phyloP scores from a whole-genome alignment of 2,113 vertebrate species.

The Ceyx cyanopectus region DNA sequence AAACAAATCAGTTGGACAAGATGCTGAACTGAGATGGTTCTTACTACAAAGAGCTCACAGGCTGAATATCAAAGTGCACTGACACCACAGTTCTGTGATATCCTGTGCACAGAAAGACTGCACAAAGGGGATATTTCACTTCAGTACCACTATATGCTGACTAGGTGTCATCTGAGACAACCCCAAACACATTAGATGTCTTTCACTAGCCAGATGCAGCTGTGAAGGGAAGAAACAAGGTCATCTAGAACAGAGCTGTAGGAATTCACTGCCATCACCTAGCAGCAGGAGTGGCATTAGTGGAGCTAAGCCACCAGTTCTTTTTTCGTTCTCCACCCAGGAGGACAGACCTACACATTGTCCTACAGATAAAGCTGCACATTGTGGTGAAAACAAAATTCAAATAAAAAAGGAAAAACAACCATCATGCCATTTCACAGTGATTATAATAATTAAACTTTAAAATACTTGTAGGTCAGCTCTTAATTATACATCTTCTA shows the following conservation, averaged over 20 bases:
- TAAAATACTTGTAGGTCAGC: neutral
- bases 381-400: neutral
- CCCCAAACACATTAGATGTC: neutral
- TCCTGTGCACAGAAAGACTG: neutral
- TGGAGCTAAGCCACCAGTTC: neutral
- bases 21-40: neutral
- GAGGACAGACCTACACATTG: neutral
- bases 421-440: neutral
- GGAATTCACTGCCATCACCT: neutral
- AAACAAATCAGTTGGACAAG: neutral
- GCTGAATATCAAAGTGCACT: neutral
- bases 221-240: conserved; percentile 5
- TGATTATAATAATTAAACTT: neutral
- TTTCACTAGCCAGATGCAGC: neutral
- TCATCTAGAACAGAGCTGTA: neutral
- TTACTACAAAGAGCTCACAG: neutral
- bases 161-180: neutral
- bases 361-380: neutral
- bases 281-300: neutral
- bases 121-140: neutral
- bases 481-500: neutral
- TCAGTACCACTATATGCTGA: neutral
- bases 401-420: too few species aligned
- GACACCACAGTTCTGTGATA: neutral
- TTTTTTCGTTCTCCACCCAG: neutral